These are phyloP conservation scores for Megalops cyprinoides DNA, from an alignment of 2,797 vertebrate genomes.

Conservation along the genomic window DNA sequence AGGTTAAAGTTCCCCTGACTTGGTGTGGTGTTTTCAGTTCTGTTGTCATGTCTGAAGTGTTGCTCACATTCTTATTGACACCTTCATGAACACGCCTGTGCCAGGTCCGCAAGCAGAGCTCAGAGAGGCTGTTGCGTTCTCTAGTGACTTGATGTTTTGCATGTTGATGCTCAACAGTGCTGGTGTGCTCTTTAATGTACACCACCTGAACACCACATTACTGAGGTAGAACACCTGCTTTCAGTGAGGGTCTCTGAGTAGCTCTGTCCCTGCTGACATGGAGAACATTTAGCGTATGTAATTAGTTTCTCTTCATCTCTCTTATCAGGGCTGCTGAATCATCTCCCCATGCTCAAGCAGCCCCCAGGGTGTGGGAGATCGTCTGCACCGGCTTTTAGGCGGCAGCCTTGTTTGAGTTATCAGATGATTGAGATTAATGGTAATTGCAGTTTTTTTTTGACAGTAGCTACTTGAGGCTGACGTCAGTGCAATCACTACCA, in stretches of 20 bases:
- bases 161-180: background rate
- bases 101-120: no score
- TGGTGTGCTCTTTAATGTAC: no score
- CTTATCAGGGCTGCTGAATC: constrained; percentile 18
- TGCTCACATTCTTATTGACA: background rate
- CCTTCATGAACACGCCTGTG: no score
- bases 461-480: constrained; percentile 26
- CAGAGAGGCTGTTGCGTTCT: no score
- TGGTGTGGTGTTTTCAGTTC: constrained; percentile 13
- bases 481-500: constrained; percentile 27
- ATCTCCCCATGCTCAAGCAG: background rate
- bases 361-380: background rate
- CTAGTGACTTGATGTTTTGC: background rate
- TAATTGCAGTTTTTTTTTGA: constrained; percentile 27
- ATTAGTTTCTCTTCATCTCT: background rate
- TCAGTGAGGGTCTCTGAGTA: background rate
- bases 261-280: background rate
- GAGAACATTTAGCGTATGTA: background rate
- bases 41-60: background rate
- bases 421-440: constrained; percentile 25
- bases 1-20: constrained; percentile 24
- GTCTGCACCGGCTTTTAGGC: background rate
- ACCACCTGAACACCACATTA: background rate
- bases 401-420: constrained; percentile 1
- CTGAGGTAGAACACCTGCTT: background rate